Evolutionary conservation across 2,888 invertebrate species (phyloP).

Genomic region (Hyposoter dolosus): DNA sequence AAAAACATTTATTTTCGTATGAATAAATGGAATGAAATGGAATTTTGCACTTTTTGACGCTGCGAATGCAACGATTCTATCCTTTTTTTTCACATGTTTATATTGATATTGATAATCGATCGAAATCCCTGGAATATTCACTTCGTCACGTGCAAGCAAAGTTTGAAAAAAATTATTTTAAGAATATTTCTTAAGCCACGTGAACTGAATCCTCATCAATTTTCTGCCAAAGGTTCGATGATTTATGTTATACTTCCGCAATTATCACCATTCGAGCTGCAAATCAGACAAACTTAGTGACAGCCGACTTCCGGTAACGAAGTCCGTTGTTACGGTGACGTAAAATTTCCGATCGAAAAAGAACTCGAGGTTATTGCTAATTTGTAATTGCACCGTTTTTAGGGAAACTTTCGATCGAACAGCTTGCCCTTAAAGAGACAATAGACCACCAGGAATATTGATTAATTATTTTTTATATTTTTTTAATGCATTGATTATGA

Average conservation of each 20-base stretch:
- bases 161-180: neutral
- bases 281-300: constrained; percentile 52
- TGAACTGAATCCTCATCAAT: neutral
- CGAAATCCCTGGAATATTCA: neutral
- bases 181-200: neutral
- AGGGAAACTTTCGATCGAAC: constrained; percentile 7
- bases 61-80: constrained; percentile 32
- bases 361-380: neutral
- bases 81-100: constrained; percentile 1
- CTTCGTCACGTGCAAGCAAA: constrained; percentile 10
- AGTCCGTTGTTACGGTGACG: constrained; percentile 28
- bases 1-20: neutral
- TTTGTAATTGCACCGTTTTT: constrained; percentile 19
- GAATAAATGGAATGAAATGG: constrained; percentile 27
- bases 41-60: constrained; percentile 50
- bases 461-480: too few relatives aligned
- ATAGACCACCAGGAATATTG: neutral
- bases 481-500: neutral
- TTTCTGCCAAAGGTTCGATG: neutral
- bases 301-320: constrained; percentile 47
- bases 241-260: constrained; percentile 13
- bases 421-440: neutral
- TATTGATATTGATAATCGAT: neutral
- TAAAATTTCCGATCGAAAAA: constrained; percentile 44
- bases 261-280: constrained; percentile 35